A percentile compares a stretch with the other conserved stretches of the same genome.
Conservation (phyloP, 23 tunicate genomes). For the Clavelina lepadiformis region DNA sequence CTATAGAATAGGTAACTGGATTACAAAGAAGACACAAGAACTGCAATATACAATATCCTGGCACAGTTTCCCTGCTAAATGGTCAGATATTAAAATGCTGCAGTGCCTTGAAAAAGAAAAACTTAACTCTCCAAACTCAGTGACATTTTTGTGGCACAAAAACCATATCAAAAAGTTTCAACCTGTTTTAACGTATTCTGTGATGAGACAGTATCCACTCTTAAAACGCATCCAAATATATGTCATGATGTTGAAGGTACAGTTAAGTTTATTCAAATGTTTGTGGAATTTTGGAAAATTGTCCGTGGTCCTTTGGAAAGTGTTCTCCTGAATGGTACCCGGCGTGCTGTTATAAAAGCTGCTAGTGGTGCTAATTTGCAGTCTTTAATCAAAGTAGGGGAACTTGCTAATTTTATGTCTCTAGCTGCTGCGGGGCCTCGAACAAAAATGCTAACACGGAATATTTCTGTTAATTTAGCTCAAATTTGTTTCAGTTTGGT, state of each 20-base stretch:
- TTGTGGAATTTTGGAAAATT: conserved; percentile 17
- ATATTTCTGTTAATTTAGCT: background rate
- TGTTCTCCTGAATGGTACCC: conserved; percentile 3
- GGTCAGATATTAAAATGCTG: conserved; percentile 12
- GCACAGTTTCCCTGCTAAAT: background rate
- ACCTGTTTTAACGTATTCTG: conserved; percentile 11
- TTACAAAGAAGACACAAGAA: no score
- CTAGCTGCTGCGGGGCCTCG: background rate
- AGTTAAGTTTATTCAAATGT: conserved; percentile 9
- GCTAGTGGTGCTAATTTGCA: conserved; percentile 1
- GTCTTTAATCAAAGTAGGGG: background rate
- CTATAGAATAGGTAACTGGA: no score
- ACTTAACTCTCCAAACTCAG: conserved; percentile 2
- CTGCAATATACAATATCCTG: background rate
- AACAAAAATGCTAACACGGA: background rate
- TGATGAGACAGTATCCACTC: conserved; percentile 6
- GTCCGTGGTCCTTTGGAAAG: background rate
- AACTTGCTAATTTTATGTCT: background rate
- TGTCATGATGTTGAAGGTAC: background rate
- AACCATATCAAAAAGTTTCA: conserved; percentile 6
- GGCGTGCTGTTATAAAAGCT: conserved; percentile 4
- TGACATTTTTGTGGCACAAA: background rate
- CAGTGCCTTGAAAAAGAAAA: background rate
- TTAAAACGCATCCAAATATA: background rate
- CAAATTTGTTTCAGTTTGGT: conserved; percentile 2